Conservation (phyloP, 2,113 vertebrate genomes). For the Alouatta palliata region DNA sequence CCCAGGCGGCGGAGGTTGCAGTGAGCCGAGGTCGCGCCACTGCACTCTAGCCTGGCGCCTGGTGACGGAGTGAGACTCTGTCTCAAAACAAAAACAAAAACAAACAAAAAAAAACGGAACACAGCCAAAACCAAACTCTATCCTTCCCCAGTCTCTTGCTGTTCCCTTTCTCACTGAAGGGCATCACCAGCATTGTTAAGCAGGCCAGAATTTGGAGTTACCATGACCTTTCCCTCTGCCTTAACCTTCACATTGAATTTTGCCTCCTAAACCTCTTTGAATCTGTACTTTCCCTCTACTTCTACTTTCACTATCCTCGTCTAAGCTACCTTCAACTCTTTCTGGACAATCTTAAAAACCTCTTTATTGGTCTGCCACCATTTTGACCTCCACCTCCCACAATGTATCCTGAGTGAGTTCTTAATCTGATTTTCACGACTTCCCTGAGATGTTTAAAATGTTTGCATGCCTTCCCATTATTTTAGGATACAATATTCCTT, state of each 20-base stretch:
- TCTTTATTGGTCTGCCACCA: neutral
- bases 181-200: no score
- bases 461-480: neutral
- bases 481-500: neutral
- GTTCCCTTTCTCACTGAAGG: neutral
- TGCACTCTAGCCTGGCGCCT: no score
- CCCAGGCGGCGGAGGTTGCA: no score
- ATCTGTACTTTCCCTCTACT: neutral
- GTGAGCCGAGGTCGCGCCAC: no score
- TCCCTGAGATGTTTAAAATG: neutral
- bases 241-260: neutral
- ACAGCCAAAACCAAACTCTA: neutral
- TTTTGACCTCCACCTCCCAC: neutral
- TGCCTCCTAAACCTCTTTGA: neutral
- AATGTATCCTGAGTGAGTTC: neutral
- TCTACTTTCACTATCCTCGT: neutral
- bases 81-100: no score
- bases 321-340: neutral
- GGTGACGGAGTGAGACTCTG: no score
- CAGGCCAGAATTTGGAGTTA: neutral
- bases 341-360: neutral
- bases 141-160: neutral
- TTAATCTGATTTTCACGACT: neutral
- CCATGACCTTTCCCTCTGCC: neutral
- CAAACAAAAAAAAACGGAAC: no score